phyloP scores from a whole-genome alignment of 2,888 invertebrate genomes.

The Lithophane leautieri region DNA sequence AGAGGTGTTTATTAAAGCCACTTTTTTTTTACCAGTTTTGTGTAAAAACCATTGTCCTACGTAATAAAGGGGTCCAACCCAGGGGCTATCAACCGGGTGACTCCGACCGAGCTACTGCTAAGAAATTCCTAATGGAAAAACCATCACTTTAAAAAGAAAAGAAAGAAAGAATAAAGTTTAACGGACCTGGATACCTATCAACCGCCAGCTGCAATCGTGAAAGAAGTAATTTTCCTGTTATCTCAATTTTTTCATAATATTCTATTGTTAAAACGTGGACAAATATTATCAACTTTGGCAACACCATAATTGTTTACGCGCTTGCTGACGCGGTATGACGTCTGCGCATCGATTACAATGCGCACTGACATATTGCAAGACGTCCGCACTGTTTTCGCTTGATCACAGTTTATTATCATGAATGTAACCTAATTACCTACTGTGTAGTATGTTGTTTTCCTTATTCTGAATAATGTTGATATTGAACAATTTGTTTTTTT shows the following conservation, averaged over 20 bases:
- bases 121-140: background rate
- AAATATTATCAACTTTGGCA: background rate
- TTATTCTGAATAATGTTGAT: background rate
- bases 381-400: conserved; percentile 15
- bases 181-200: background rate
- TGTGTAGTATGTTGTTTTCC: conserved; percentile 23
- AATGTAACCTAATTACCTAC: background rate
- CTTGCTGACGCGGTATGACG: conserved; percentile 31
- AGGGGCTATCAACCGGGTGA: no score
- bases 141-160: no score
- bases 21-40: background rate
- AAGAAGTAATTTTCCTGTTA: background rate
- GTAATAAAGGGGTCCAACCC: background rate
- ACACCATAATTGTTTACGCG: conserved; percentile 25
- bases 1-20: no score
- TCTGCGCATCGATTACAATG: conserved; percentile 43
- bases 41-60: no score
- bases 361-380: conserved; percentile 26
- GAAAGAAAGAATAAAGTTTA: no score
- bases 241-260: no score
- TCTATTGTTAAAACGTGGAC: background rate
- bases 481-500: background rate
- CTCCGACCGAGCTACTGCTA: no score
- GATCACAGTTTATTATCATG: conserved; percentile 14
- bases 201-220: background rate